These are phyloP conservation scores for Hippoglossus hippoglossus DNA, from an alignment of 2,797 vertebrate genomes.

Conservation along the genomic window DNA sequence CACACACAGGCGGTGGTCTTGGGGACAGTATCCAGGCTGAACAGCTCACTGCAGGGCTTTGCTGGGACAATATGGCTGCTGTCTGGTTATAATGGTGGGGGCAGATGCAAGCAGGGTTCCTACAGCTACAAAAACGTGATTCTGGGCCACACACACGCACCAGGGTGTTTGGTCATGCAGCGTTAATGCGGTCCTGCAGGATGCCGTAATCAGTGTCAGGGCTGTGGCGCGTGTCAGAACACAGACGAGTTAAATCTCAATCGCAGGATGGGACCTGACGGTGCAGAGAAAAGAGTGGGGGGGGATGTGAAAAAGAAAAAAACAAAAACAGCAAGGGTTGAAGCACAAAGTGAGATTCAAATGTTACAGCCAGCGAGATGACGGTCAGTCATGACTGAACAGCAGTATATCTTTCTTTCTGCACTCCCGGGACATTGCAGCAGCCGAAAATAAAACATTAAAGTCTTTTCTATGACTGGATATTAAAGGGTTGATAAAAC, in stretches of 20 bases:
- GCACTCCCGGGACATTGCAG: slow-evolving; percentile 6
- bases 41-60: neutral
- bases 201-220: slow-evolving; percentile 55
- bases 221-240: slow-evolving; percentile 48
- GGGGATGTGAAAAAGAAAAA: slow-evolving; percentile 16
- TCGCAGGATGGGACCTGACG: slow-evolving; percentile 36
- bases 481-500: slow-evolving; percentile 25
- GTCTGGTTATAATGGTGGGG: slow-evolving; percentile 2
- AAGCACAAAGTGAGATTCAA: slow-evolving; percentile 41
- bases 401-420: slow-evolving; percentile 20
- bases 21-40: slow-evolving; percentile 10
- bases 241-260: slow-evolving; percentile 56
- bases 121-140: neutral
- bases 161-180: slow-evolving; percentile 42
- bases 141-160: slow-evolving; percentile 4
- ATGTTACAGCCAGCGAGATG: slow-evolving; percentile 31
- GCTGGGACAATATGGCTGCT: slow-evolving; percentile 1
- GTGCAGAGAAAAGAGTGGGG: slow-evolving; percentile 6
- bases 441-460: slow-evolving; percentile 31
- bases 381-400: slow-evolving; percentile 44
- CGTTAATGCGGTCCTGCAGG: slow-evolving; percentile 59
- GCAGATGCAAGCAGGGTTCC: neutral
- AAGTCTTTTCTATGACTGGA: neutral
- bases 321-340: slow-evolving; percentile 4
- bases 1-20: slow-evolving; percentile 2